Percentiles rank a stretch among this genome's conserved stretches.
Evolutionary conservation across 2,888 invertebrate species (phyloP).

Genomic region (Thelaira solivaga): DNA sequence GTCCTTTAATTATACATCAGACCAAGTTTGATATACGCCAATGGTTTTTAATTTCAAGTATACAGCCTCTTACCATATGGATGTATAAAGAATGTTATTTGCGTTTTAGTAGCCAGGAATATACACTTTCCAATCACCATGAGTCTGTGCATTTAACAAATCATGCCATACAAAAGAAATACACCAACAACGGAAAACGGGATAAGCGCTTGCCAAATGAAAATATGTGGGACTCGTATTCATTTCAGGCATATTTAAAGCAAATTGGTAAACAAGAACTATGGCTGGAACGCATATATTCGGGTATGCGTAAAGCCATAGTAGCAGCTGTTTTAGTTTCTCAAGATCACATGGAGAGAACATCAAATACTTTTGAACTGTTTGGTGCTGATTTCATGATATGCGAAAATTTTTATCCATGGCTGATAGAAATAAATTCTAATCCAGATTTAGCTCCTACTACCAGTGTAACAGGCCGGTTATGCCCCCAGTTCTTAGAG

Average conservation of each 20-base stretch:
- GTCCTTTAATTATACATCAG: slow-evolving; percentile 90
- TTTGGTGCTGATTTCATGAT: slow-evolving; percentile 98
- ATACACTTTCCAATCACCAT: slow-evolving; percentile 90
- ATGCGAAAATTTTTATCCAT: slow-evolving; percentile 90
- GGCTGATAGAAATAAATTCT: slow-evolving; percentile 96
- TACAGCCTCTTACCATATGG: slow-evolving; percentile 94
- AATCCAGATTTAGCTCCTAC: slow-evolving; percentile 95
- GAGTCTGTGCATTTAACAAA: slow-evolving; percentile 96
- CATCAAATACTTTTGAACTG: slow-evolving; percentile 90
- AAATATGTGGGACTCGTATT: slow-evolving; percentile 96
- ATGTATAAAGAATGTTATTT: slow-evolving; percentile 95
- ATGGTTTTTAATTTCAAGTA: slow-evolving; percentile 95
- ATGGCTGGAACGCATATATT: slow-evolving; percentile 91
- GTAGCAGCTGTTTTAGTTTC: slow-evolving; percentile 90
- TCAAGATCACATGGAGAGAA: slow-evolving; percentile 89
- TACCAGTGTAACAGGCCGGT: slow-evolving; percentile 90
- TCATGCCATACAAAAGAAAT: slow-evolving; percentile 94
- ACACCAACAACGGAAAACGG: slow-evolving; percentile 82
- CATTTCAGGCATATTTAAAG: slow-evolving; percentile 81
- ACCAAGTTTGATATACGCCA: slow-evolving; percentile 97
- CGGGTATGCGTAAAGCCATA: slow-evolving; percentile 87
- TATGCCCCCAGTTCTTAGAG: slow-evolving; percentile 92
- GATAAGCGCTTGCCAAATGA: slow-evolving; percentile 89
- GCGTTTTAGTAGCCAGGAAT: slow-evolving; percentile 93
- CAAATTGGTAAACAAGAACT: slow-evolving; percentile 85